Evolutionary conservation across 2,113 vertebrate genomes (phyloP).

Genomic region (Anolis carolinensis): DNA sequence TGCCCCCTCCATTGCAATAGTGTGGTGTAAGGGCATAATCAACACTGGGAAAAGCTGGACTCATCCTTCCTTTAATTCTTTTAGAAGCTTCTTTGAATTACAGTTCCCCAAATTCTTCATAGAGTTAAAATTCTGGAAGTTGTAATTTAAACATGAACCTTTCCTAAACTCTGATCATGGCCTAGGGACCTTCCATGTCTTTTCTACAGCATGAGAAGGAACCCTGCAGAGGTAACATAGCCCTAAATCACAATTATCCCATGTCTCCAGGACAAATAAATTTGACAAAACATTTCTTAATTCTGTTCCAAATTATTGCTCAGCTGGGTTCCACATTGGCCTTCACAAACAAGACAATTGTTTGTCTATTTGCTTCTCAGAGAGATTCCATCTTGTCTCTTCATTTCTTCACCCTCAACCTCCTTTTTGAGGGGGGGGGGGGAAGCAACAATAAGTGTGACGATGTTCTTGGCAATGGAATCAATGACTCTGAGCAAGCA

Average conservation of each 20-base stretch:
- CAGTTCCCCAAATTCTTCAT: no score
- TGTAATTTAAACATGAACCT: no score
- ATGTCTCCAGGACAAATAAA: background rate
- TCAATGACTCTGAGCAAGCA: background rate
- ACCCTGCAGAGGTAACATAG: background rate
- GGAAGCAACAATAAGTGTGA: background rate
- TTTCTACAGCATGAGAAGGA: background rate
- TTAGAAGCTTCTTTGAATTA: no score
- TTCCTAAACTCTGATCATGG: background rate
- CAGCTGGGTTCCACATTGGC: background rate
- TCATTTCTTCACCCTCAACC: background rate
- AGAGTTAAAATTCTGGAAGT: no score
- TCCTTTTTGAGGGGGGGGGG: background rate
- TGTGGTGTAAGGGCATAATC: background rate
- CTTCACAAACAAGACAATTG: background rate
- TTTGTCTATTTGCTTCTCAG: background rate
- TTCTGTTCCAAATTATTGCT: background rate
- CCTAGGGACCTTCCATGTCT: background rate
- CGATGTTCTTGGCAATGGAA: slow-evolving; percentile 17
- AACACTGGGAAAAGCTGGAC: background rate
- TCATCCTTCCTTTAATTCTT: no score
- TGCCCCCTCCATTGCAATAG: background rate
- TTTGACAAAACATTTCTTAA: background rate
- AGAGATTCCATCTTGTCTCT: background rate
- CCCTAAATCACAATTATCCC: background rate